Percentiles rank a stretch among this genome's conserved stretches.
phyloP scores from a whole-genome alignment of 2,888 invertebrate genomes.

The Falcaria lacertinaria region DNA sequence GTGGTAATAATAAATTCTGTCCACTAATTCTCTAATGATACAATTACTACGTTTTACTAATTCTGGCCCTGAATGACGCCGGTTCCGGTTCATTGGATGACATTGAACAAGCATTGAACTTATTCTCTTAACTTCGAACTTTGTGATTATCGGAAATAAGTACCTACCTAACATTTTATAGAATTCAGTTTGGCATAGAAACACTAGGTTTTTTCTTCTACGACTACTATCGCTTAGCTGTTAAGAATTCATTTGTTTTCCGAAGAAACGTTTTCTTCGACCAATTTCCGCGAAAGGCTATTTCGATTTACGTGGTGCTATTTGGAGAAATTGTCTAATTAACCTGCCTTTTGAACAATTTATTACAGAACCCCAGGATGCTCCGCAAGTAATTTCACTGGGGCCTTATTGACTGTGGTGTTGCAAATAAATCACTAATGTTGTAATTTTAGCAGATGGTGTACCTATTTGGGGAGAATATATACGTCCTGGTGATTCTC shows the following conservation, averaged over 20 bases:
- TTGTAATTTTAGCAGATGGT: slow-evolving; percentile 33
- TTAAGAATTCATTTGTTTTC: slow-evolving; percentile 53
- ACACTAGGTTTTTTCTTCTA: not conserved
- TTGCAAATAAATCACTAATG: slow-evolving; percentile 47
- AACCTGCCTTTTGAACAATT: slow-evolving; percentile 70
- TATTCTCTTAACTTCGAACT: no score
- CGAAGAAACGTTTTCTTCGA: slow-evolving; percentile 36
- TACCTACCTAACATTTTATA: no score
- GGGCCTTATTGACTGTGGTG: slow-evolving; percentile 57
- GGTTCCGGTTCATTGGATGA: no score
- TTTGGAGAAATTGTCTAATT: slow-evolving; percentile 68
- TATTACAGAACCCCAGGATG: slow-evolving; percentile 55
- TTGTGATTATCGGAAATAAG: no score
- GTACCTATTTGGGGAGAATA: slow-evolving; percentile 21
- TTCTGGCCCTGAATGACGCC: no score
- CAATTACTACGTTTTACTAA: no score
- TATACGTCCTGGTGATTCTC: slow-evolving; percentile 11
- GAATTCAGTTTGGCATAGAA: not conserved
- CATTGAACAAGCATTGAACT: no score
- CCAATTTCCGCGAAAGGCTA: slow-evolving; percentile 38
- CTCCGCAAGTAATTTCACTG: slow-evolving; percentile 50
- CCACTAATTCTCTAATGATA: no score
- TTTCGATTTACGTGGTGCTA: slow-evolving; percentile 56
- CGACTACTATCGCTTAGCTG: slow-evolving; percentile 21
- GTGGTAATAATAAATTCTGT: no score